phyloP scores from a whole-genome alignment of 2,888 invertebrate genomes.

The Thera obeliscata region DNA sequence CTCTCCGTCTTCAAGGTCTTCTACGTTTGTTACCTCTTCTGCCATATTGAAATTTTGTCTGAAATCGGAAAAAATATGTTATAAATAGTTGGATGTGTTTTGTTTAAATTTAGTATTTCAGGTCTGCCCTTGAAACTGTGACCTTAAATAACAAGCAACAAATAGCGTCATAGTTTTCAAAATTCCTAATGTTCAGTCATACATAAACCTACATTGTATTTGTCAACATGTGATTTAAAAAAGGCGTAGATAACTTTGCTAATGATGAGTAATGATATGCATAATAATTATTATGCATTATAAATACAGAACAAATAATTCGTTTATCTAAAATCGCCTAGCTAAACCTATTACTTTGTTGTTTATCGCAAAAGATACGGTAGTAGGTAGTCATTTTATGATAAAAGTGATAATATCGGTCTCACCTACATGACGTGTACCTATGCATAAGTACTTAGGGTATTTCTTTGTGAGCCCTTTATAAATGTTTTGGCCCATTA shows the following conservation, averaged over 20 bases:
- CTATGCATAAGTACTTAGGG: not conserved
- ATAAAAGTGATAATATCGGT: slow-evolving; percentile 19
- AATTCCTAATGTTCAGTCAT: too few relatives aligned
- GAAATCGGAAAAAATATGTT: slow-evolving; percentile 54
- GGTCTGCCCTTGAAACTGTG: too few relatives aligned
- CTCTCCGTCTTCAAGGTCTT: slow-evolving; percentile 94
- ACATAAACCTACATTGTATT: too few relatives aligned
- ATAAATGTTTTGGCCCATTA: too few relatives aligned
- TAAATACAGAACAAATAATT: too few relatives aligned
- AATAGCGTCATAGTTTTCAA: too few relatives aligned
- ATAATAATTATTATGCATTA: too few relatives aligned
- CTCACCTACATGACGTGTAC: not conserved
- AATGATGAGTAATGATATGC: too few relatives aligned
- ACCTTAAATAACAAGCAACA: too few relatives aligned
- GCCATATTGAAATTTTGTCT: slow-evolving; percentile 70
- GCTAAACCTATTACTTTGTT: slow-evolving; percentile 4
- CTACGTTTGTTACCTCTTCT: slow-evolving; percentile 64
- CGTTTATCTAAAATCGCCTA: not conserved
- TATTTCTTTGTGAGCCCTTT: too few relatives aligned
- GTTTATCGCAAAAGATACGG: slow-evolving; percentile 19
- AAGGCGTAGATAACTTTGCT: too few relatives aligned
- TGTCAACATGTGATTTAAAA: too few relatives aligned
- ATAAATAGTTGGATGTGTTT: not conserved
- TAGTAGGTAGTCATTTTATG: slow-evolving; percentile 9
- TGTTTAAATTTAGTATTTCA: not conserved